Base-by-base conservation (phyloP, 2,113 vertebrate genomes). In the Charina bottae region DNA sequence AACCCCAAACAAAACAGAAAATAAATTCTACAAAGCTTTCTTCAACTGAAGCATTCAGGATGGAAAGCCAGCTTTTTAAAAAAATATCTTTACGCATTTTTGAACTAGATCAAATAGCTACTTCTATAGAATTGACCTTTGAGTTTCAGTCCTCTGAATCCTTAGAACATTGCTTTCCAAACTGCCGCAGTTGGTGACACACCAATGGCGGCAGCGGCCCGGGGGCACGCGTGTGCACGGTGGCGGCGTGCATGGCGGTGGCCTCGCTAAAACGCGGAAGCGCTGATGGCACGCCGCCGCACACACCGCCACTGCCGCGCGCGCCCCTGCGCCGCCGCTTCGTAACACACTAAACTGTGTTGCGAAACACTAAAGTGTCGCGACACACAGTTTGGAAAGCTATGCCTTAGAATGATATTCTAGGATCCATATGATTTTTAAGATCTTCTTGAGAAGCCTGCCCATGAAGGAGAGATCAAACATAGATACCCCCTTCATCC, bases 21-120 rank as follows among this genome's bases (percentile, higher is more conserved):
- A n/a, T 86, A 55, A n/a, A 86, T 68, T 28, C 7, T 68, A 54
- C 17, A 28, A n/a, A 33, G 17, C 26, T 89, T 89, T 68, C 7
- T n/a, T 62, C 60, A 89, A 49, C 0, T 33, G 46, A 54, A 89
- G n/a, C 8, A 13, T 23, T 72, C 21, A 68, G 26, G 60, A 9
- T 72, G 17, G 49, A 72, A 89, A 89, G 19, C 6, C 85, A 55
- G n/a, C n/a, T 87, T 37, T n/a, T 55, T 33, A 37, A 5, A 4
- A 9, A 87, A 87, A 59, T 87, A 55, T 12, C n/a, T 87, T 87
- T 85, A 85, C 21, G 26, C 46, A 85, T 85, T 85, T 85, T 85
- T 78, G 72, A 78, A 78, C 7, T 78, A 42, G 33, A 21, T 78
- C 33, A 21, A 68, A 68, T n/a, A 68, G 64, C 33, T 78, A 8